Base-by-base conservation (phyloP, 2,797 vertebrate genomes). In the Champsocephalus esox region DNA sequence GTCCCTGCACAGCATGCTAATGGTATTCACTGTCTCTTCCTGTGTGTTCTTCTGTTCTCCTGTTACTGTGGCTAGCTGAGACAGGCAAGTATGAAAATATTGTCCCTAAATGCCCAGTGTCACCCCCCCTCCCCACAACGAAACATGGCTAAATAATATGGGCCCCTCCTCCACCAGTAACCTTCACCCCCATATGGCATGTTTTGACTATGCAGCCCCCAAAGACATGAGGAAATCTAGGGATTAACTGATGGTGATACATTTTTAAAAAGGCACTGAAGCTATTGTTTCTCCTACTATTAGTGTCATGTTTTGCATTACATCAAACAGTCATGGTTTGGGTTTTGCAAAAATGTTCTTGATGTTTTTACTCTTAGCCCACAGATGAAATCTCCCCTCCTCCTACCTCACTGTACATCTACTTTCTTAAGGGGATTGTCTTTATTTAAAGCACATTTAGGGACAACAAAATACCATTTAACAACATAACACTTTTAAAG, bases 61-160 rank as follows among this genome's bases (percentile, higher is more conserved):
- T 92, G 65, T 92, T 89, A 88, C 87, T 92, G 88, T 94, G 90
- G 92, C 94, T 94, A 96, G 95, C 95, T 96, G 94, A 95, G 88
- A 90, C 92, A 95, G 95, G 95, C 94, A 95, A 96, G 95, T 96
- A 96, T 95, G 78, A 88, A 88, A 83, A 80, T 65, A 80, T 86
- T 86, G 72, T 87, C 80, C 64, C 59, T 76, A 65, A 84, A 73
- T 28, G 62, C 75, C 55, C 74, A 68, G 84, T 78, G 61, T 81
- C 75, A 73, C 77, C 60, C 67, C 60, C 66, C 58, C 73, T 72
- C 43, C 0, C 68, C 34, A 86, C 55, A 75, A 88, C 73, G 34
- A 91, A 89, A 88, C 84, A 84, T 75, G 77, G 61, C 64, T 82
- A 60, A 73, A 80, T 69, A 58, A 74, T 82, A 85, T 84, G 80